Percentiles rank a stretch among this genome's conserved stretches.
These are phyloP conservation scores for Ophraella communa DNA, from an alignment of 2,888 invertebrate genomes.

Conservation along the genomic window DNA sequence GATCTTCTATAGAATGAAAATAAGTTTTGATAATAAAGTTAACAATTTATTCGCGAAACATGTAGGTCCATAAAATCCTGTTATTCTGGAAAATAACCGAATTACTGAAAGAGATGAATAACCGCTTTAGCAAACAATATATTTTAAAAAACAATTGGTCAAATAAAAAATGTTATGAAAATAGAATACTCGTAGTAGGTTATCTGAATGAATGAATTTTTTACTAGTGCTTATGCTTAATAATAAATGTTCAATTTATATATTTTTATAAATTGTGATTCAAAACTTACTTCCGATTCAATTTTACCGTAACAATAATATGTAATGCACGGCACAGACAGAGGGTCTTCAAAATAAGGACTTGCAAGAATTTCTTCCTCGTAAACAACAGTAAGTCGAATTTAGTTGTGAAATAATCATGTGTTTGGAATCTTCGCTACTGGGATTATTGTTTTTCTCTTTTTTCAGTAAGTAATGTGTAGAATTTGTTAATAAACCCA, in stretches of 20 bases:
- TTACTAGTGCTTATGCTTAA: too few relatives aligned
- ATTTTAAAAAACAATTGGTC: too few relatives aligned
- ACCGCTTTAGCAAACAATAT: too few relatives aligned
- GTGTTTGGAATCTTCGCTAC: slow-evolving; percentile 7
- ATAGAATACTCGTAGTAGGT: too few relatives aligned
- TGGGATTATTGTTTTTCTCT: slow-evolving; percentile 8
- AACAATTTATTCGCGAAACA: too few relatives aligned
- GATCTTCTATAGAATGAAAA: slow-evolving; percentile 25
- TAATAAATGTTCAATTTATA: too few relatives aligned
- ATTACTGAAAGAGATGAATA: too few relatives aligned
- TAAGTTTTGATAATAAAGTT: slow-evolving; percentile 8
- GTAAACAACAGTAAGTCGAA: slow-evolving; percentile 25
- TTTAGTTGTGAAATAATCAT: slow-evolving; percentile 18
- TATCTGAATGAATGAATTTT: too few relatives aligned
- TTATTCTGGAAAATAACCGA: too few relatives aligned
- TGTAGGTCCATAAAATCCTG: too few relatives aligned
- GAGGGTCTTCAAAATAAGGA: slow-evolving; percentile 27
- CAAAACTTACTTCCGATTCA: slow-evolving; percentile 36
- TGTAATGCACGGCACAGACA: slow-evolving; percentile 25
- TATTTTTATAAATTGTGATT: slow-evolving; percentile 5
- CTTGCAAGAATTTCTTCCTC: slow-evolving; percentile 27
- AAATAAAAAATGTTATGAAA: too few relatives aligned
- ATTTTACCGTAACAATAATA: slow-evolving; percentile 34
- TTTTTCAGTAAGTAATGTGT: slow-evolving; percentile 20
- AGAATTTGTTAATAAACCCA: background rate